These are phyloP conservation scores for Microcebus jonahi DNA, from an alignment of 2,113 vertebrate species.

Conservation along the genomic window DNA sequence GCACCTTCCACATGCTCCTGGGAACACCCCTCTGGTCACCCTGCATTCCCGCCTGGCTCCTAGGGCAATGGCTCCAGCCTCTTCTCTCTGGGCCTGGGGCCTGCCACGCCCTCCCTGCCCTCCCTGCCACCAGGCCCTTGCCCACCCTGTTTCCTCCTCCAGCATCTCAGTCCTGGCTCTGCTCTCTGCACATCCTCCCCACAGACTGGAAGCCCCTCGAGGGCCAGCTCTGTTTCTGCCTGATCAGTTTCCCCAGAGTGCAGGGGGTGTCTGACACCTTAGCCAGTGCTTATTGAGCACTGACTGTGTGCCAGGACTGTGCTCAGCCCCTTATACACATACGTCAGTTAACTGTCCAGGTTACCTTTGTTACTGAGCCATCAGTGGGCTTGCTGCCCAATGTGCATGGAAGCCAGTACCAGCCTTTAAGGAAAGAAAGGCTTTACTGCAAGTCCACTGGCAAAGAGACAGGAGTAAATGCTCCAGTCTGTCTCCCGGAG, in stretches of 20 bases:
- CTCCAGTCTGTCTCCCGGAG: no score
- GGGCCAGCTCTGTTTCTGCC: not conserved
- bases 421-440: no score
- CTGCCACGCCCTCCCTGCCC: no score
- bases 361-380: not conserved
- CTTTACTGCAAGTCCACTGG: no score
- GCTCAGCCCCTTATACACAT: not conserved
- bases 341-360: not conserved
- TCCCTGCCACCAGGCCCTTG: not conserved
- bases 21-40: not conserved
- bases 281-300: not conserved
- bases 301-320: not conserved
- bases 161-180: not conserved
- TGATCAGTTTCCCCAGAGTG: not conserved
- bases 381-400: no score
- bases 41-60: conserved; percentile 82
- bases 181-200: not conserved
- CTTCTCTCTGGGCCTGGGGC: conserved; percentile 79
- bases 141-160: fast-evolving
- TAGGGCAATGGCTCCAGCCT: conserved; percentile 87
- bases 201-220: not conserved
- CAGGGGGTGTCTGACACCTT: not conserved
- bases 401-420: no score
- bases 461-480: no score
- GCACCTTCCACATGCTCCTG: not conserved